phyloP scores from a whole-genome alignment of 2,113 vertebrate species.

The Scomber colias region DNA sequence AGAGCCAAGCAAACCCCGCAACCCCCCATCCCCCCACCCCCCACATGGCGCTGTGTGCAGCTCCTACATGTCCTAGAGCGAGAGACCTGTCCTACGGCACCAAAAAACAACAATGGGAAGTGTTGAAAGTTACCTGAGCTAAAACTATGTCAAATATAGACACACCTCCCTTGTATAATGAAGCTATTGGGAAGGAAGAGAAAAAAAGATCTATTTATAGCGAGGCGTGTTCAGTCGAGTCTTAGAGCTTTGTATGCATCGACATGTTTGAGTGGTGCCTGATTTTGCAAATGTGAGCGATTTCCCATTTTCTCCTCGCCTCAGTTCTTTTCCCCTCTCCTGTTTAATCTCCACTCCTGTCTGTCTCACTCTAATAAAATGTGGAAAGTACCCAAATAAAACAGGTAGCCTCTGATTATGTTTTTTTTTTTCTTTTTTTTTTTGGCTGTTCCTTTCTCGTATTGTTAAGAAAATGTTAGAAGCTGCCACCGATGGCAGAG shows the following conservation, averaged over 20 bases:
- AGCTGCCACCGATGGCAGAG: neutral
- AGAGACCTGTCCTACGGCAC: slow-evolving; percentile 54
- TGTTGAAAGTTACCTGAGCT: slow-evolving; percentile 63
- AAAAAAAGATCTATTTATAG: slow-evolving; percentile 74
- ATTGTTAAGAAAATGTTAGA: neutral
- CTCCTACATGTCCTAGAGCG: slow-evolving; percentile 33
- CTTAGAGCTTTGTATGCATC: slow-evolving; percentile 41
- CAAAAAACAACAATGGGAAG: slow-evolving; percentile 67
- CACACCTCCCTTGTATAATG: slow-evolving; percentile 61
- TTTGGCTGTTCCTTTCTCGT: neutral
- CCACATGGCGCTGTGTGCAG: slow-evolving; percentile 20
- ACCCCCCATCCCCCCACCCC: slow-evolving; percentile 41
- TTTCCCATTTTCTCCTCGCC: slow-evolving; percentile 26
- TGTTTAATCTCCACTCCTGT: slow-evolving; percentile 17
- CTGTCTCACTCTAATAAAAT: slow-evolving; percentile 5
- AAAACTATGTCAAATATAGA: slow-evolving; percentile 69
- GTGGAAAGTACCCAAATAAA: slow-evolving; percentile 17
- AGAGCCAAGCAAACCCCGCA: slow-evolving; percentile 39
- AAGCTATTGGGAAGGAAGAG: slow-evolving; percentile 35
- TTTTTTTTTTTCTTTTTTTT: neutral
- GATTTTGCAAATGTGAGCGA: slow-evolving; percentile 49
- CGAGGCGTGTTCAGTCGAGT: slow-evolving; percentile 69
- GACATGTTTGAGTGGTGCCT: slow-evolving; percentile 59
- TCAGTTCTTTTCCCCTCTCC: slow-evolving; percentile 1
- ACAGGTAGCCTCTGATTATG: neutral